phyloP scores from a whole-genome alignment of 2,888 invertebrate species.

The Microctonus brassicae region DNA sequence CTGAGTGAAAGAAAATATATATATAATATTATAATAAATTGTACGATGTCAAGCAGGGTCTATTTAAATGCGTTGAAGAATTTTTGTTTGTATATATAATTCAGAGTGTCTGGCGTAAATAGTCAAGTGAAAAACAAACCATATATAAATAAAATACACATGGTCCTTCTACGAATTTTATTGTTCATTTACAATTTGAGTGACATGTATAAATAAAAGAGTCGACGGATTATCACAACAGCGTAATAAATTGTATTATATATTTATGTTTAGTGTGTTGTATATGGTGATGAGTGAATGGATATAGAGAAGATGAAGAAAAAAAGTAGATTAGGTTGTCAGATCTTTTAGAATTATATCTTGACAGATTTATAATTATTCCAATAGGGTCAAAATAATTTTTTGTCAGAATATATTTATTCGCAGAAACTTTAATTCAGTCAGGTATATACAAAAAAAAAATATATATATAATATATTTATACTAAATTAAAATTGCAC shows the following conservation, averaged over 20 bases:
- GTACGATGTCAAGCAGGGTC: not conserved
- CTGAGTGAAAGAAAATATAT: slow-evolving; percentile 18
- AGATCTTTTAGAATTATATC: slow-evolving; percentile 3
- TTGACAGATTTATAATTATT: slow-evolving; percentile 20
- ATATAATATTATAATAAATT: no score
- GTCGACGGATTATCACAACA: slow-evolving; percentile 9
- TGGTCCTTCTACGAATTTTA: slow-evolving; percentile 21
- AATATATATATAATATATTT: not conserved
- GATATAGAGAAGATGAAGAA: slow-evolving; percentile 25
- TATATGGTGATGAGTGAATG: slow-evolving; percentile 18
- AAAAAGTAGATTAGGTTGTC: slow-evolving; percentile 18
- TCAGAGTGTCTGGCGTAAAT: not conserved
- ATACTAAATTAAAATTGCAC: not conserved
- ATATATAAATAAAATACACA: not conserved
- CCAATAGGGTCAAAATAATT: not conserved
- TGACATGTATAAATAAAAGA: slow-evolving; percentile 18
- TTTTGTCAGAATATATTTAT: not conserved
- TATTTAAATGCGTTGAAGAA: not conserved
- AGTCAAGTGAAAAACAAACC: slow-evolving; percentile 5
- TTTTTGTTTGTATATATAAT: not conserved
- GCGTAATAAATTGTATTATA: no score
- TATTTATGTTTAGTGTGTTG: not conserved
- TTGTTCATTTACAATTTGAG: slow-evolving; percentile 26
- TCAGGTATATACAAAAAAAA: no score
- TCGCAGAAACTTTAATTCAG: not conserved